Evolutionary conservation across 2,888 invertebrate genomes (phyloP).

Genomic region (Hypolimnas misippus): DNA sequence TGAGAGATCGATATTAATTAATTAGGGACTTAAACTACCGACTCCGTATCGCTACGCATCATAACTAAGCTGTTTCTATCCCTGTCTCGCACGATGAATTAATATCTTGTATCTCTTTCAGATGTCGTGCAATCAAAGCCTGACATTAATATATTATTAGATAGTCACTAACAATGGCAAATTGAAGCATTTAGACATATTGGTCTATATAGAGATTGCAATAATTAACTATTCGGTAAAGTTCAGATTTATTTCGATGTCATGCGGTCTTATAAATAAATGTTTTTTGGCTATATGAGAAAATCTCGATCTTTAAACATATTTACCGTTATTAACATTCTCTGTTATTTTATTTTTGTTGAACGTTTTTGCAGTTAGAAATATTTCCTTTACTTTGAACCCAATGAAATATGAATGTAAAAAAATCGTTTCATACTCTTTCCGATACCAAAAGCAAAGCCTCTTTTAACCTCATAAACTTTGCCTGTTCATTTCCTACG

Average conservation of each 20-base stretch:
- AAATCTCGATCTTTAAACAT: too few relatives aligned
- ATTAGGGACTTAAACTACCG: slow-evolving; percentile 35
- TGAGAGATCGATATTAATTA: slow-evolving; percentile 42
- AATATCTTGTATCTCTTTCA: not conserved
- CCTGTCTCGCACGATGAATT: slow-evolving; percentile 11
- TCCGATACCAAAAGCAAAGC: not conserved
- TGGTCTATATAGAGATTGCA: not conserved
- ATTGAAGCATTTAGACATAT: not conserved
- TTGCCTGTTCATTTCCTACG: slow-evolving; percentile 20
- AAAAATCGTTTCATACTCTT: not conserved
- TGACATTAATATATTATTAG: not conserved
- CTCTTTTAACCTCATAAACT: slow-evolving; percentile 14
- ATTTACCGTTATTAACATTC: too few relatives aligned
- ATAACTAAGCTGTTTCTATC: slow-evolving; percentile 5
- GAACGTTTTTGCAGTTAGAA: too few relatives aligned
- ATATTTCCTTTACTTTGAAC: too few relatives aligned
- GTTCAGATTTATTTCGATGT: too few relatives aligned
- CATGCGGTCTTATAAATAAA: too few relatives aligned
- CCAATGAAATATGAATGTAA: not conserved
- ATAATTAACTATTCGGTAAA: too few relatives aligned
- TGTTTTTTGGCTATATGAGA: too few relatives aligned
- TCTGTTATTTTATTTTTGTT: too few relatives aligned
- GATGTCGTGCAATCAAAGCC: not conserved
- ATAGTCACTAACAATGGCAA: not conserved
- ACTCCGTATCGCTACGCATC: slow-evolving; percentile 16